Conservation (phyloP, 2,113 vertebrate genomes). For the Trematomus loennbergii region DNA sequence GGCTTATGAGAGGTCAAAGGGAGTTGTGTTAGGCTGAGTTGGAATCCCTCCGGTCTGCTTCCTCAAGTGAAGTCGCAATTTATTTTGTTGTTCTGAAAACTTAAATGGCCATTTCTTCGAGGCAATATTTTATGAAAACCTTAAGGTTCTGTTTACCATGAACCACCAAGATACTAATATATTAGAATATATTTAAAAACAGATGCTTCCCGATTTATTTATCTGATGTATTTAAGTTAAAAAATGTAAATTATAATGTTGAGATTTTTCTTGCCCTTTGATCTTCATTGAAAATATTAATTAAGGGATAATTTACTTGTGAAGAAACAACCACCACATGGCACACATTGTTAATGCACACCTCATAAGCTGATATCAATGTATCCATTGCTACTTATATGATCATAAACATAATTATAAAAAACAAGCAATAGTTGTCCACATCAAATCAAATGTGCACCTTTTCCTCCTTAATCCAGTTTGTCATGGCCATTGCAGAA, state of each 20-base stretch:
- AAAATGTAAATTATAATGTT: neutral
- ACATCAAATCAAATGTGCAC: no score
- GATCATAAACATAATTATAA: neutral
- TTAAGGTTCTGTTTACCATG: neutral
- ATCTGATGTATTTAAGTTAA: neutral
- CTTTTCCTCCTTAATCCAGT: neutral
- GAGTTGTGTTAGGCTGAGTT: slow-evolving; percentile 53
- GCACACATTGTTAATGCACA: neutral
- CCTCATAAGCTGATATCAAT: no score
- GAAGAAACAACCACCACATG: neutral
- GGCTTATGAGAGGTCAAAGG: slow-evolving; percentile 68
- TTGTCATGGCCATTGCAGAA: neutral
- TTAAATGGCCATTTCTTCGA: slow-evolving; percentile 53
- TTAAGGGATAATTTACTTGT: neutral
- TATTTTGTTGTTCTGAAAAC: slow-evolving; percentile 69
- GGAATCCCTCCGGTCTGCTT: slow-evolving; percentile 27
- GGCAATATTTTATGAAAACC: slow-evolving; percentile 19
- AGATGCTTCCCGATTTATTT: neutral
- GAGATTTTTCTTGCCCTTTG: slow-evolving; percentile 2
- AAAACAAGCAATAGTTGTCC: no score
- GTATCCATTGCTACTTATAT: neutral
- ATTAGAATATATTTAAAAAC: neutral
- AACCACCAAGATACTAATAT: neutral
- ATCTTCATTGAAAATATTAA: neutral
- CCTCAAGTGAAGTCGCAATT: slow-evolving; percentile 58